phyloP scores from a whole-genome alignment of 2,113 vertebrate genomes.

The Melanerpes aurifrons region DNA sequence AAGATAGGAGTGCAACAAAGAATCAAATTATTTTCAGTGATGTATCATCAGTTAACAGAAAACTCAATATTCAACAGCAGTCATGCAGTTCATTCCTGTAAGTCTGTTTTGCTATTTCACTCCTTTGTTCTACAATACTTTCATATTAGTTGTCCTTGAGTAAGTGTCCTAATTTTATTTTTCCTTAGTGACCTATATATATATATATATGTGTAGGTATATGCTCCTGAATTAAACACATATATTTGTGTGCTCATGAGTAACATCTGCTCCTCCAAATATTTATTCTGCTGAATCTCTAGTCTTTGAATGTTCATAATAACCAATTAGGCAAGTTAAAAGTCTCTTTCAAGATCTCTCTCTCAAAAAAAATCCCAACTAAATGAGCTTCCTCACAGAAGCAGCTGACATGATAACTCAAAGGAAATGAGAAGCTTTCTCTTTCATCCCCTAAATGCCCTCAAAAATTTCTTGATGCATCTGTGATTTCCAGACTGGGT shows the following conservation, averaged over 20 bases:
- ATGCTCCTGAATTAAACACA: neutral
- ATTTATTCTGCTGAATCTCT: neutral
- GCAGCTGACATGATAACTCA: neutral
- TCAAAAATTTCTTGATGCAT: neutral
- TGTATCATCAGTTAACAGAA: neutral
- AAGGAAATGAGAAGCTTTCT: neutral
- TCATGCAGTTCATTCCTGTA: neutral
- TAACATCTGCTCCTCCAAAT: slow-evolving; percentile 14
- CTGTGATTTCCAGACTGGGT: neutral
- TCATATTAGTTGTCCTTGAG: neutral
- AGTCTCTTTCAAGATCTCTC: neutral
- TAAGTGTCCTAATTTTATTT: neutral
- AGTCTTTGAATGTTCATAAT: neutral
- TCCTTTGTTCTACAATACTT: neutral
- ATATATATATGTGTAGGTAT: neutral
- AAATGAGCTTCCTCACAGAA: neutral
- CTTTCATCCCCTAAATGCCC: neutral
- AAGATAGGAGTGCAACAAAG: neutral
- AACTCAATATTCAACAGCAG: neutral
- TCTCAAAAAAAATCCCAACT: neutral
- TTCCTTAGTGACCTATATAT: neutral
- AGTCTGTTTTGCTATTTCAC: neutral
- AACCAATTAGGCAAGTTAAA: neutral
- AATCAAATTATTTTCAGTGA: neutral
- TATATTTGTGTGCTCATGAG: neutral